Base-by-base conservation (phyloP, 2,888 invertebrate species). In the Thymelicus acteon region DNA sequence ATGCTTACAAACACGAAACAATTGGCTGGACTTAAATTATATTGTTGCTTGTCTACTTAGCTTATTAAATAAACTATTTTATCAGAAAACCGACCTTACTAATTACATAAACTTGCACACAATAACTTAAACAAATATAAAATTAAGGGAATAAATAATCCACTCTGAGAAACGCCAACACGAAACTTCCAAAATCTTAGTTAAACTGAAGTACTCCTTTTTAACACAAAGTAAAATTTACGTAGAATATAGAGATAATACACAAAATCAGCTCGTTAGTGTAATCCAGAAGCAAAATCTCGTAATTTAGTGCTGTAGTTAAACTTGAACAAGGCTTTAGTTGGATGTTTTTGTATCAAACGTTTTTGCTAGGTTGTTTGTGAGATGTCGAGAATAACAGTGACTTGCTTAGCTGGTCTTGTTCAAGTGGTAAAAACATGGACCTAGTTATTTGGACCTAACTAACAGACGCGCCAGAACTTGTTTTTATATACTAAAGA, bases 281-380 rank as follows among this genome's bases (percentile, higher is more conserved):
- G 19, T 69, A 69, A 69, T 69, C 63, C 63, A 69, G 62, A 40
- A 62, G 47, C 54, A 37, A 68, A 19, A 62, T 68, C 68, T 62
- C 54, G 47, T 49, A 69, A 57, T 63, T 63, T 69, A 47, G 58
- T 63, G 37, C 19, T 69, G 40, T 48, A 63, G 63, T 63, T 68
- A 57, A 62, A 49, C 63, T 63, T n/a, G 8, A 39, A 19, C 47
- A 39, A 6, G 24, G 57, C 69, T 58, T 44, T n/a, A 49, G 37
- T 58, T 39, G 12, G 37, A 8, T 24, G 58, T 70, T 58, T 44
- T 64, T 64, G 40, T 66, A 65, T 52, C 64, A 71, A 71, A 65
- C n/a, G 65, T 60, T 71, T 71, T 64, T 65, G 64, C 44, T 60
- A 65, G 60, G 70, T 60, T 61, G 24, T 40, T 58, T 70, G 15